Evolutionary conservation across 2,797 vertebrate genomes (phyloP), one percentile per base, ranked within the genome.

Genomic region (Microchirus variegatus): DNA sequence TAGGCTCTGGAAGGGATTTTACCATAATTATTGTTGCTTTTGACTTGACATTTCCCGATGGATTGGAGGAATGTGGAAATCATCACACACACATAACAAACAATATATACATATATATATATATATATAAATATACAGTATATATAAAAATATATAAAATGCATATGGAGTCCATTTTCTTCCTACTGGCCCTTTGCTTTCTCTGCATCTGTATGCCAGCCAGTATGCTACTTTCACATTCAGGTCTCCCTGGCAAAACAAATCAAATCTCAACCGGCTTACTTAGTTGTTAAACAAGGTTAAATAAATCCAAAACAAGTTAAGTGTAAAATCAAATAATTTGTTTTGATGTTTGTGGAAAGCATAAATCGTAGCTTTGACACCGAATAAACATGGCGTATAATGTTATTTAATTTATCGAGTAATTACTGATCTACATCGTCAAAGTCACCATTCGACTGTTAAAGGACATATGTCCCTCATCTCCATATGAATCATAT

Each of bases 261-360:
- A 50, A 70, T 81, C 70, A 77, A 70, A 80, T 80, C 75, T 78
- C 67, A 50, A 50, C 42, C 44, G 54, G 46, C 26, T 50, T 26
- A 65, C 41, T 75, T 47, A 55, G 13, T 67, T 66, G 63, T 55
- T 67, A 73, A 69, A 73, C 50, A 74, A 75, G 67, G 84, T 83
- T 77, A 81, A 81, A 67, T 70, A 66, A 53, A 70, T 73, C 71
- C 60, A 65, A 80, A 67, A 50, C n/a, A 52, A 65, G 53, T 63
- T 74, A 73, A 81, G 75, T 65, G 64, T 54, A 31, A 69, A 73
- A 73, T 79, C 72, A 73, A 68, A 70, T 66, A 26, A 12, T 41
- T 57, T 53, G 17, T n/a, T 72, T 40, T 40, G 10, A 10, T 40
- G 38, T 40, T 10, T 40, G 12, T 40, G 38, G 38, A 10, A 13